Conservation (phyloP, 1,140 invertebrate species). For the Procambarus clarkii region DNA sequence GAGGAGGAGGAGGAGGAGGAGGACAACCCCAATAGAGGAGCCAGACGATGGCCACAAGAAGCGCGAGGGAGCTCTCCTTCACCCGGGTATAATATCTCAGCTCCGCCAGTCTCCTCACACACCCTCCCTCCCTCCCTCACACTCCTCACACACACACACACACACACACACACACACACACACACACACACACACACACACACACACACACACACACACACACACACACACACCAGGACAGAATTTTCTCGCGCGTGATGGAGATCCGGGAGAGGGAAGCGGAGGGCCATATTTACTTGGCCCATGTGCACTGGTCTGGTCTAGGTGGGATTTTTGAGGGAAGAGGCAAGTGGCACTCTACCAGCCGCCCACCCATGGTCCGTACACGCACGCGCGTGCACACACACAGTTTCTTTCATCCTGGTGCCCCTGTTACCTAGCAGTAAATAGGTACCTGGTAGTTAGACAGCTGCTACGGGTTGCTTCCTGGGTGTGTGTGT, state of each 20-base stretch:
- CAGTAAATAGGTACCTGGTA: too few relatives aligned
- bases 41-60: background rate
- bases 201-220: background rate
- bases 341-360: background rate
- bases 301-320: background rate
- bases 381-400: too few relatives aligned
- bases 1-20: too few relatives aligned
- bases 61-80: background rate
- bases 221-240: background rate
- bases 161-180: background rate
- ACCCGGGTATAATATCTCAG: background rate
- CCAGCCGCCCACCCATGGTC: too few relatives aligned
- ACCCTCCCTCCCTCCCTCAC: background rate
- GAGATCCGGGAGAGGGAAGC: background rate
- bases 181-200: constrained; percentile 5
- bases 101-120: background rate
- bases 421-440: too few relatives aligned
- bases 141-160: background rate
- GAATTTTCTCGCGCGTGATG: background rate
- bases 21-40: too few relatives aligned
- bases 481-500: too few relatives aligned
- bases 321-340: background rate
- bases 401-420: too few relatives aligned
- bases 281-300: background rate
- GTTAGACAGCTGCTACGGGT: too few relatives aligned